Percentiles rank a stretch among this genome's conserved stretches.
Evolutionary conservation across 2,888 invertebrate genomes (phyloP).

Genomic region (Osmoderma eremita): DNA sequence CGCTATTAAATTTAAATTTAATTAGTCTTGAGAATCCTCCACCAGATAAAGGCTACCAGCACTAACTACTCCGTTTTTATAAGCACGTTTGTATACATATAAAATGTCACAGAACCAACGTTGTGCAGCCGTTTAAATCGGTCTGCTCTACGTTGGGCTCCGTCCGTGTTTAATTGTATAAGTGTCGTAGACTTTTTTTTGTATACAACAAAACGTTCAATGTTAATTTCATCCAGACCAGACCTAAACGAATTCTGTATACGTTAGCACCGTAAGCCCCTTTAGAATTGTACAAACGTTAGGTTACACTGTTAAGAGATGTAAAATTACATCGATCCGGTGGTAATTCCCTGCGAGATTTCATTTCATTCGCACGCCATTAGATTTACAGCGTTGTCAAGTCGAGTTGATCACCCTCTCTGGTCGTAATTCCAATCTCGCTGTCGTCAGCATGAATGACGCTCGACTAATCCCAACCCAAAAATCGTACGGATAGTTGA

Average conservation of each 20-base stretch:
- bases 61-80: background rate
- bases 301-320: constrained; percentile 6
- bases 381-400: background rate
- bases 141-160: background rate
- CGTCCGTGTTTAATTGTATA: constrained; percentile 5
- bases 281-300: constrained; percentile 14
- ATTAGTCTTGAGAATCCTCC: constrained; percentile 5
- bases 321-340: constrained; percentile 4
- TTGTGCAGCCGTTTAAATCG: background rate
- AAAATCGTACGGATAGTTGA: background rate
- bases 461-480: too few relatives aligned
- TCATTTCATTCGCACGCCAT: background rate
- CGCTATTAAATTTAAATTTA: constrained; percentile 17
- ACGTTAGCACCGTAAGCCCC: background rate
- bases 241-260: too few relatives aligned
- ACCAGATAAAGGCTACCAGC: constrained; percentile 6
- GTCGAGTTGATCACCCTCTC: too few relatives aligned
- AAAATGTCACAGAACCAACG: constrained; percentile 8
- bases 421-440: too few relatives aligned
- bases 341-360: constrained; percentile 5
- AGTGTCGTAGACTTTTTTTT: background rate
- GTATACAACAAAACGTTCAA: too few relatives aligned
- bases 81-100: background rate
- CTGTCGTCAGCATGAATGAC: too few relatives aligned
- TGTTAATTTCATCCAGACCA: too few relatives aligned